A percentile compares a stretch with the other conserved stretches of the same genome.
These are phyloP conservation scores for Dolichallabes microphthalmus DNA, from an alignment of 2,113 vertebrate species.

Conservation along the genomic window DNA sequence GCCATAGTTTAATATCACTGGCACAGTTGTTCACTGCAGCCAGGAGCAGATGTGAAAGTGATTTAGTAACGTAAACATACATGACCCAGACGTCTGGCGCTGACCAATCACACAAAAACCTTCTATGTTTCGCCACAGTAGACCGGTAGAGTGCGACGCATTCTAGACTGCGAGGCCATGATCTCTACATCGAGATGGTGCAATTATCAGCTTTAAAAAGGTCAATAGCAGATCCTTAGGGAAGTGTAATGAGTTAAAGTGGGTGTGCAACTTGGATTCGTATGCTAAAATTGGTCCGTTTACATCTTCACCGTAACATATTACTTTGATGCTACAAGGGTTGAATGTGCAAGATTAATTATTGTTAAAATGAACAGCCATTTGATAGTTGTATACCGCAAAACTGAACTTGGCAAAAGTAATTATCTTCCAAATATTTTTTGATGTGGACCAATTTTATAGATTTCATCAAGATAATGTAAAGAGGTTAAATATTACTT, in stretches of 20 bases:
- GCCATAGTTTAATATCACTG: slow-evolving; percentile 35
- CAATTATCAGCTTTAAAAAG: slow-evolving; percentile 37
- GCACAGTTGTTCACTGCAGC: slow-evolving; percentile 27
- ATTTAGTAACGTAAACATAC: slow-evolving; percentile 46
- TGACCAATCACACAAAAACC: slow-evolving; percentile 40
- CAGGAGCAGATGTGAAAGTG: slow-evolving; percentile 46
- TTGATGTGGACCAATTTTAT: background rate
- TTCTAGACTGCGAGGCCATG: background rate
- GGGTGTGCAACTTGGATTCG: background rate
- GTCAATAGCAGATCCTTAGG: slow-evolving; percentile 17
- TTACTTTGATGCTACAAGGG: background rate
- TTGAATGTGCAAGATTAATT: background rate
- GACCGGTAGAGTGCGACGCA: background rate
- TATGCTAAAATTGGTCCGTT: background rate
- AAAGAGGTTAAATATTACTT: slow-evolving; percentile 31
- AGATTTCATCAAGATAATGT: slow-evolving; percentile 11
- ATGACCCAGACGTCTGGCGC: slow-evolving; percentile 45
- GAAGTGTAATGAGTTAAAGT: background rate
- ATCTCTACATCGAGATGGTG: background rate
- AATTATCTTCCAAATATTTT: background rate
- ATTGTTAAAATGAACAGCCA: background rate
- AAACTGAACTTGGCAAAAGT: background rate
- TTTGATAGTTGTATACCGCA: background rate
- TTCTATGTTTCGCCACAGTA: slow-evolving; percentile 12
- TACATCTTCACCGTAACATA: background rate